phyloP scores from a whole-genome alignment of 2,888 invertebrate genomes.

The Carpatolechia fugitivella region DNA sequence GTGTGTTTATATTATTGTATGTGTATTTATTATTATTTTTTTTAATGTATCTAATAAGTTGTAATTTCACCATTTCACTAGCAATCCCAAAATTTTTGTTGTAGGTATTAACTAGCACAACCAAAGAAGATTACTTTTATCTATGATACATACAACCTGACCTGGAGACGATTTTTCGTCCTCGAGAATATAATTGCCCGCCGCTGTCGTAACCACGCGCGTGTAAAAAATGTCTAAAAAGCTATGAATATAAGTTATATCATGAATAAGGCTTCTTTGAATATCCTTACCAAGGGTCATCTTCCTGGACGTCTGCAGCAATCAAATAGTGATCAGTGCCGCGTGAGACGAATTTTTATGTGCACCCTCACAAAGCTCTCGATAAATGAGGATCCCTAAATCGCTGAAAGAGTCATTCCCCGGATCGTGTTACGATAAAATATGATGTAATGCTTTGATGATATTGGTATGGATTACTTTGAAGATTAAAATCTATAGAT shows the following conservation, averaged over 20 bases:
- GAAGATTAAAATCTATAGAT: too few species aligned
- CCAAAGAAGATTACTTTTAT: neutral
- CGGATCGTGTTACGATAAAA: conserved; percentile 3
- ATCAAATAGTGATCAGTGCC: conserved; percentile 71
- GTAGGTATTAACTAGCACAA: too few species aligned
- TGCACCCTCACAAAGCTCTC: conserved; percentile 53
- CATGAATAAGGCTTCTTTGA: too few species aligned
- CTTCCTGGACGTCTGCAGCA: conserved; percentile 42
- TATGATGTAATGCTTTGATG: neutral
- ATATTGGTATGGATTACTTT: neutral
- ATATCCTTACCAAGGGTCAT: conserved; percentile 27
- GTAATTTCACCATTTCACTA: too few species aligned
- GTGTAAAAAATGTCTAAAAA: neutral
- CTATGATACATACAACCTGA: neutral
- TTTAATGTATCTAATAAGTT: too few species aligned
- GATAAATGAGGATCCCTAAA: conserved; percentile 44
- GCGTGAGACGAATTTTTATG: conserved; percentile 66
- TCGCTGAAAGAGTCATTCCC: conserved; percentile 21
- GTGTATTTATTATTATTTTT: too few species aligned
- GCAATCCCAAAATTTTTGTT: too few species aligned
- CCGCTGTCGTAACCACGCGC: too few species aligned
- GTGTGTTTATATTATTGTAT: too few species aligned
- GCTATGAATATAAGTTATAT: neutral
- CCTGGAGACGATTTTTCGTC: too few species aligned
- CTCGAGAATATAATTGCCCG: too few species aligned